Percentiles rank a stretch among this genome's conserved stretches.
Conservation (phyloP, 2,797 vertebrate species). For the Platyrinchus mystaceus region DNA sequence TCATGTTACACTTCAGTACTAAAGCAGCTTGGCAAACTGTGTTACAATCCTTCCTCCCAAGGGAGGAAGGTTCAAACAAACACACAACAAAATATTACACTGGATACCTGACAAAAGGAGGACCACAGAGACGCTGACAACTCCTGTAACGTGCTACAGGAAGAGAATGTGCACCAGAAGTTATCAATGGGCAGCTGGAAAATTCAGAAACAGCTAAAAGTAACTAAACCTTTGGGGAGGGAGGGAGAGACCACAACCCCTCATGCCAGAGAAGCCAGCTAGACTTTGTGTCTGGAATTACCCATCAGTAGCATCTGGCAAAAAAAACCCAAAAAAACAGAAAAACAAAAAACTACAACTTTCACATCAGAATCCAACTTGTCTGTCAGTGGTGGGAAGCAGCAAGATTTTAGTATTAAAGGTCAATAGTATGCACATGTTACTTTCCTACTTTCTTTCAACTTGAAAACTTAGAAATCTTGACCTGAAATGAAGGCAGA, state of each 20-base stretch:
- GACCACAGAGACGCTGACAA: background rate
- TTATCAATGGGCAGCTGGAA: background rate
- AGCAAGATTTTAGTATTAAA: background rate
- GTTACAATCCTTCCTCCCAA: background rate
- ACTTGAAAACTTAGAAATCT: background rate
- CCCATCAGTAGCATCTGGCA: background rate
- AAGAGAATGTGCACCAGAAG: background rate
- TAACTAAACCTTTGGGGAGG: background rate
- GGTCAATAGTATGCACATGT: accelerated
- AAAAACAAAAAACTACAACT: background rate
- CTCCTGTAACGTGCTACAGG: background rate
- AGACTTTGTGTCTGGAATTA: background rate
- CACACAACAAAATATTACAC: background rate
- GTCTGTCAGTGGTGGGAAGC: background rate
- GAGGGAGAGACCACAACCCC: background rate
- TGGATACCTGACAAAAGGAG: background rate
- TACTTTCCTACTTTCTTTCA: background rate
- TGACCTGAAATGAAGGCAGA: background rate
- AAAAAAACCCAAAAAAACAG: background rate
- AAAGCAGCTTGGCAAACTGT: background rate
- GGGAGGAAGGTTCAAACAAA: background rate
- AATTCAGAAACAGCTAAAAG: background rate
- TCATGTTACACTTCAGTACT: background rate
- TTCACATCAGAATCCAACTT: background rate
- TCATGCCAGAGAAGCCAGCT: background rate